Conservation (phyloP, 2,113 vertebrate genomes). For the Poecile atricapillus region DNA sequence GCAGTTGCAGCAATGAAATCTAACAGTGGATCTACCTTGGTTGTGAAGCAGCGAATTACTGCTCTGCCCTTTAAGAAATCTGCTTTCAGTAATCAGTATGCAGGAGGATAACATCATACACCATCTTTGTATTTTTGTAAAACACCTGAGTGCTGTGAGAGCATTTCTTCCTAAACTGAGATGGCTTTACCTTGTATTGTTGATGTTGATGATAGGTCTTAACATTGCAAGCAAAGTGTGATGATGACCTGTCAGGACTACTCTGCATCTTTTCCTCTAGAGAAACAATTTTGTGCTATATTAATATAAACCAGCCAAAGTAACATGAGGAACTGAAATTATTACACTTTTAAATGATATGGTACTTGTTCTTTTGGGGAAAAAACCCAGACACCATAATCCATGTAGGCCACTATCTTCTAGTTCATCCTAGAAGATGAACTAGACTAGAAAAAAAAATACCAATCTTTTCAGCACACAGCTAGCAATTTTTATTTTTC, state of each 20-base stretch:
- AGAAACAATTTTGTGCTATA: neutral
- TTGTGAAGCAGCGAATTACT: neutral
- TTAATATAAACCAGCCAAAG: neutral
- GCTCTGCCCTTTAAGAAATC: neutral
- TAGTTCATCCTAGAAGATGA: neutral
- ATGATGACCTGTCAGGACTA: neutral
- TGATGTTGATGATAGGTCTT: neutral
- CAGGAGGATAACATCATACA: neutral
- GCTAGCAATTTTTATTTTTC: neutral
- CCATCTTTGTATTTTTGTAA: neutral
- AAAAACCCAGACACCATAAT: neutral
- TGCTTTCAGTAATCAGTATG: neutral
- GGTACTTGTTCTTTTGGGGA: neutral
- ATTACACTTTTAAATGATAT: neutral
- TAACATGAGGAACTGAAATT: neutral
- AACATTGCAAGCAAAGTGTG: neutral
- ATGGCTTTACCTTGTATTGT: neutral
- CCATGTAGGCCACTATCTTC: neutral
- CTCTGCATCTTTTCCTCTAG: neutral
- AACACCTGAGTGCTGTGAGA: neutral
- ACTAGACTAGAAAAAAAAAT: neutral
- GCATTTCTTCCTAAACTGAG: neutral
- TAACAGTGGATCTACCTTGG: neutral
- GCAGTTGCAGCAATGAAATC: neutral
- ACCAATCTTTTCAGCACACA: neutral